Evolutionary conservation across 2,888 invertebrate species (phyloP).

Genomic region (Poecilobothrus nobilitatus): DNA sequence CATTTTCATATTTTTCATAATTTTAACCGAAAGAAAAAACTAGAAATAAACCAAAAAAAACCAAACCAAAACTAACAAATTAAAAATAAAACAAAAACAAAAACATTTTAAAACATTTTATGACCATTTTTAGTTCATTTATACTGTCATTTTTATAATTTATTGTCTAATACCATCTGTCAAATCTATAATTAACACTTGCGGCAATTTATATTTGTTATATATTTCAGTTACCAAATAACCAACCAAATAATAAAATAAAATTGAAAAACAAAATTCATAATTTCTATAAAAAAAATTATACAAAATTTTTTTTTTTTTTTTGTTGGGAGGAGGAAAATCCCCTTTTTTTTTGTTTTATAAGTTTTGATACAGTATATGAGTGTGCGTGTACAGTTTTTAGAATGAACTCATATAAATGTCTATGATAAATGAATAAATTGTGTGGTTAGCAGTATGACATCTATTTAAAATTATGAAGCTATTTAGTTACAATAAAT

Average conservation of each 20-base stretch:
- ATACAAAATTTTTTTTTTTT: no score
- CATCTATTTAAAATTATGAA: slow-evolving; percentile 6
- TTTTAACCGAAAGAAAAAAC: no score
- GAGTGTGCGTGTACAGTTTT: no score
- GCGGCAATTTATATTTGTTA: neutral
- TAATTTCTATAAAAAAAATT: no score
- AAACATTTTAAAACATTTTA: neutral
- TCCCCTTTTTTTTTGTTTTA: no score
- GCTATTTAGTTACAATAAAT: slow-evolving; percentile 4
- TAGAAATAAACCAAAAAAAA: no score
- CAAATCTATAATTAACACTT: slow-evolving; percentile 6
- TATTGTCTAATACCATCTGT: neutral
- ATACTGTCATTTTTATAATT: neutral
- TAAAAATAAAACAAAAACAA: no score
- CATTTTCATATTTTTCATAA: no score
- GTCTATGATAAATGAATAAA: neutral
- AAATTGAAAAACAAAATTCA: neutral
- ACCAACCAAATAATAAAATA: neutral
- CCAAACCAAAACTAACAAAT: no score
- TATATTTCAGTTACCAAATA: neutral
- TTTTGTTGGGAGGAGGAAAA: no score
- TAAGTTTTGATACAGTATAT: no score
- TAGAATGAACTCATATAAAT: neutral
- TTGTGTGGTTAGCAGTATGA: neutral
- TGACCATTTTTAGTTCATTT: neutral